Base-by-base conservation (phyloP, 2,113 vertebrate genomes). In the Nothocercus nigrocapillus region DNA sequence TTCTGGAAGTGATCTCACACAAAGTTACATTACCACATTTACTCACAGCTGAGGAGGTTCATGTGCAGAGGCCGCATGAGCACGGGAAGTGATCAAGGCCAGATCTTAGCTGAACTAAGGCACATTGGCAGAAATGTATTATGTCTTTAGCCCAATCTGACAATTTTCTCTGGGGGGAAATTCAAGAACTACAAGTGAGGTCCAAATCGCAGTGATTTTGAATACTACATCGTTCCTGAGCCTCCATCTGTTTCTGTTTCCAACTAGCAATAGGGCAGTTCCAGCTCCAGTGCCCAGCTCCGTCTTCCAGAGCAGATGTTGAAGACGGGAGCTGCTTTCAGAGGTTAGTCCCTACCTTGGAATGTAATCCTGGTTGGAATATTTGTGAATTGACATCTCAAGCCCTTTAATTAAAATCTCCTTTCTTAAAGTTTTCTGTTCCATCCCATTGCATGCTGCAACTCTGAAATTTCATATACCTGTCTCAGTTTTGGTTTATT, bases 141-240 rank as follows among this genome's bases (percentile, higher is more conserved):
- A 67, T 27, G 73, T 59, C 76, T 88, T 42, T 63, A 61, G 85
- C 95, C 82, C 91, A 78, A 75, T 68, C 56, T 47, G 82, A 96
- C 89, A 3, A 21, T 86, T 51, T 92, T 81, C 92, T 92, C 92
- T 8, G 58, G 88, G 61, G 95, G 73, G 18, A 82, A 81, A 94
- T 96, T 83, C 94, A 79, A 82, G 90, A 75, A 68, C 87, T 93
- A 59, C 85, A 91, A 94, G 88, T 86, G 90, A 95, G 93, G 93
- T 88, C 92, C 93, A 97, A 91, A 72, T 58, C 42, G 6, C 6
- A 69, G 83, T 2, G 62, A 58, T 95, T 70, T 94, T 25, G 85
- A 91, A 2, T 67, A 15, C 66, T 34, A 51, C 47, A 18, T 63
- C 87, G 61, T 92, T 77, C 93, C 89, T 21, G 67, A 67, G 72